A percentile compares a stretch with the other conserved stretches of the same genome.
These are phyloP conservation scores for Mobula birostris DNA, from an alignment of 2,113 vertebrate species.

Conservation along the genomic window DNA sequence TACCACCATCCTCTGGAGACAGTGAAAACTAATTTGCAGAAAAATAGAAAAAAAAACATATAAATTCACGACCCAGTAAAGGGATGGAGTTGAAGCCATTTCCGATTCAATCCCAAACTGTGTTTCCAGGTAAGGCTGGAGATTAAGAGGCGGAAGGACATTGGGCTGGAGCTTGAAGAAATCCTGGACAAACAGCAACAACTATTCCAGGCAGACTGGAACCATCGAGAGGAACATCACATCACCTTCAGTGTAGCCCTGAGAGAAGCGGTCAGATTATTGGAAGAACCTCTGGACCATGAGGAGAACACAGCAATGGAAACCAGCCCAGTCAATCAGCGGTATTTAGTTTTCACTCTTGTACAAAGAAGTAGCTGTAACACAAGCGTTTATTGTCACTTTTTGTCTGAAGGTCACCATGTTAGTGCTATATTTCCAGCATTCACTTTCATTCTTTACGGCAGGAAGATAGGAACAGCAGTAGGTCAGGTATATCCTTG, in stretches of 20 bases:
- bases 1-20: background rate
- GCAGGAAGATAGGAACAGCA: background rate
- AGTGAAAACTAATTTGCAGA: background rate
- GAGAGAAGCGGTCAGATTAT: slow-evolving; percentile 44
- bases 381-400: background rate
- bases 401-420: background rate
- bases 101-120: background rate
- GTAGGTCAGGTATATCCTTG: no score
- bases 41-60: no score
- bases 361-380: background rate
- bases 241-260: slow-evolving; percentile 48
- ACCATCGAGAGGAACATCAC: slow-evolving; percentile 52
- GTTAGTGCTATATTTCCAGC: background rate
- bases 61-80: background rate
- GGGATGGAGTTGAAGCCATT: background rate
- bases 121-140: slow-evolving; percentile 61
- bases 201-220: slow-evolving; percentile 51
- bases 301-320: background rate
- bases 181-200: slow-evolving; percentile 59
- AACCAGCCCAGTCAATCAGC: background rate
- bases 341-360: slow-evolving; percentile 41
- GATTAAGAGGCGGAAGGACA: slow-evolving; percentile 50
- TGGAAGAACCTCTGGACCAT: slow-evolving; percentile 40
- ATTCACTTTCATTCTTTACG: background rate
- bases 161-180: slow-evolving; percentile 59